Evolutionary conservation across 1,140 invertebrate genomes (phyloP).

Genomic region (Euschistus heros): DNA sequence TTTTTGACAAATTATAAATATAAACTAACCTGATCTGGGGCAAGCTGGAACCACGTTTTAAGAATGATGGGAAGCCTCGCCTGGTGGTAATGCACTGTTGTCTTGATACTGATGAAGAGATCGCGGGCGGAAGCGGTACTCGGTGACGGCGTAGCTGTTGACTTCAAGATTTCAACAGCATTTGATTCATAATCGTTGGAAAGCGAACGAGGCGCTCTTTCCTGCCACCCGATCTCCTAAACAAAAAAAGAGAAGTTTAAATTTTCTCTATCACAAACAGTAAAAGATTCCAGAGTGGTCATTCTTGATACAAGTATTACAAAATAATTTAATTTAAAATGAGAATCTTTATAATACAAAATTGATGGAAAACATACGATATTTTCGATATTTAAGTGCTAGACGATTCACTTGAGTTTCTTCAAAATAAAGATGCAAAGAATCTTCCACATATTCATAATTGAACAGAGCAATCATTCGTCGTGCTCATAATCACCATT

Average conservation of each 20-base stretch:
- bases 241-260: neutral
- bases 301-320: too few species aligned
- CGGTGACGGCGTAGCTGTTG: constrained; percentile 20
- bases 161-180: constrained; percentile 1
- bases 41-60: constrained; percentile 85
- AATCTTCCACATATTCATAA: too few species aligned
- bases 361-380: too few species aligned
- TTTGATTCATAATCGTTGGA: constrained; percentile 24
- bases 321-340: too few species aligned
- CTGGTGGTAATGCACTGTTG: constrained; percentile 76
- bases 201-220: constrained; percentile 26
- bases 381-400: too few species aligned
- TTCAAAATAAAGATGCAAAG: too few species aligned
- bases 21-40: constrained; percentile 67
- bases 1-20: neutral
- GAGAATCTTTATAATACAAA: too few species aligned
- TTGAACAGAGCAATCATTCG: too few species aligned
- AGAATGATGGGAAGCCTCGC: constrained; percentile 75
- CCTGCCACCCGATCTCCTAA: constrained; percentile 26
- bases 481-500: too few species aligned
- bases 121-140: constrained; percentile 38
- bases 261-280: neutral
- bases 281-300: too few species aligned
- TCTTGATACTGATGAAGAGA: constrained; percentile 90
- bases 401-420: too few species aligned